A percentile compares a stretch with the other conserved stretches of the same genome.
Conservation (phyloP, 2,113 vertebrate species). For the Serilophus lunatus region DNA sequence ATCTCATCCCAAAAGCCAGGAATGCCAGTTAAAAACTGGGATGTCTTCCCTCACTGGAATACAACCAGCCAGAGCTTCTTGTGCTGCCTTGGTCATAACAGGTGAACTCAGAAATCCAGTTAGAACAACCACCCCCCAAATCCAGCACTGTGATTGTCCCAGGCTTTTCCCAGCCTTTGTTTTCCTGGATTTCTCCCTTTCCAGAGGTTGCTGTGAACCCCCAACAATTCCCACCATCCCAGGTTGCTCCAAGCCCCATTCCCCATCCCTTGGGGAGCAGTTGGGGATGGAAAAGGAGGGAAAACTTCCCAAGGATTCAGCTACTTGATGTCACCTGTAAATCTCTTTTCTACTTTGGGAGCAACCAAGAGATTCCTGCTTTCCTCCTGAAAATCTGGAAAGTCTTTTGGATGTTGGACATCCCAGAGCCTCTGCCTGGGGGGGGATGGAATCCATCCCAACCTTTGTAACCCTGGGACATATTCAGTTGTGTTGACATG, state of each 20-base stretch:
- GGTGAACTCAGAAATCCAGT: background rate
- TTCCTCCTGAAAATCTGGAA: background rate
- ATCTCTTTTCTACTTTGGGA: background rate
- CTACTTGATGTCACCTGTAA: background rate
- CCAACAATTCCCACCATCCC: background rate
- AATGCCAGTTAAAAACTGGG: background rate
- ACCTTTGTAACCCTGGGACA: background rate
- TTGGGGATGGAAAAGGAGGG: background rate
- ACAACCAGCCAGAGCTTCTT: background rate
- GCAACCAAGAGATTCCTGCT: background rate
- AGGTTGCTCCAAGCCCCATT: background rate
- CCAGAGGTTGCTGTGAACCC: background rate
- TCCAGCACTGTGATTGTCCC: background rate
- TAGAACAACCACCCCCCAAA: background rate
- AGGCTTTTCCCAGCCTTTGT: background rate
- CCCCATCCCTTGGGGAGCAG: background rate
- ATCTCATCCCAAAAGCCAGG: background rate
- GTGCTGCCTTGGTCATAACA: background rate
- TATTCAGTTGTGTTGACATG: background rate
- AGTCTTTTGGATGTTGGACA: background rate
- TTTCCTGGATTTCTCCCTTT: background rate
- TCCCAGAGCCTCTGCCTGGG: background rate
- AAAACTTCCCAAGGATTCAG: background rate
- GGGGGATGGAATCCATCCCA: background rate
- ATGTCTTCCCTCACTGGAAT: background rate